phyloP scores from a whole-genome alignment of 1,140 invertebrate genomes.

The Conus betulinus region DNA sequence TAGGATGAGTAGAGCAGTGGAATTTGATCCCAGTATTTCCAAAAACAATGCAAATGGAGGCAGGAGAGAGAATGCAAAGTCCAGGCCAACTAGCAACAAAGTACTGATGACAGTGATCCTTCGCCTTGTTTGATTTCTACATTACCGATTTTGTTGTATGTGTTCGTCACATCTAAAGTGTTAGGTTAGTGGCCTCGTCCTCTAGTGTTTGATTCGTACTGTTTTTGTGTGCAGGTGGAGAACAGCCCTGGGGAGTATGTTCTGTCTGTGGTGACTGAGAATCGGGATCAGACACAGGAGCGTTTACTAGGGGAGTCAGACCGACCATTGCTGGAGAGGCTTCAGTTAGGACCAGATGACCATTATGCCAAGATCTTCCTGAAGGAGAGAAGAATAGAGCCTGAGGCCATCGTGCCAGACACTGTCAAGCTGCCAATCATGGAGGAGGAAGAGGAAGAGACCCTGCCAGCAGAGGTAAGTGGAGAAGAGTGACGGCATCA shows the following conservation, averaged over 20 bases:
- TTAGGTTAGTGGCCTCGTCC: too few species aligned
- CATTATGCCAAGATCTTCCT: constrained; percentile 88
- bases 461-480: constrained; percentile 65
- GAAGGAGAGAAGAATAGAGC: constrained; percentile 85
- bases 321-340: constrained; percentile 86
- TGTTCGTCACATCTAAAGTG: too few species aligned
- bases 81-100: too few species aligned
- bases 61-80: too few species aligned
- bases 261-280: constrained; percentile 88
- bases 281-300: constrained; percentile 88
- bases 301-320: constrained; percentile 85
- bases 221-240: constrained; percentile 77
- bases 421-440: constrained; percentile 49
- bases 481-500: too few species aligned
- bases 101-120: too few species aligned
- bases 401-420: constrained; percentile 79
- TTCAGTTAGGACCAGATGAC: constrained; percentile 88
- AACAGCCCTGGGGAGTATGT: constrained; percentile 87
- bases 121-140: too few species aligned
- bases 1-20: too few species aligned
- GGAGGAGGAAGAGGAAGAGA: constrained; percentile 57
- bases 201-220: background rate
- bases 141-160: too few species aligned
- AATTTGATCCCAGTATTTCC: too few species aligned
- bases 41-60: too few species aligned